Evolutionary conservation across 2,797 vertebrate species (phyloP).

Genomic region (Sebastes alutus): DNA sequence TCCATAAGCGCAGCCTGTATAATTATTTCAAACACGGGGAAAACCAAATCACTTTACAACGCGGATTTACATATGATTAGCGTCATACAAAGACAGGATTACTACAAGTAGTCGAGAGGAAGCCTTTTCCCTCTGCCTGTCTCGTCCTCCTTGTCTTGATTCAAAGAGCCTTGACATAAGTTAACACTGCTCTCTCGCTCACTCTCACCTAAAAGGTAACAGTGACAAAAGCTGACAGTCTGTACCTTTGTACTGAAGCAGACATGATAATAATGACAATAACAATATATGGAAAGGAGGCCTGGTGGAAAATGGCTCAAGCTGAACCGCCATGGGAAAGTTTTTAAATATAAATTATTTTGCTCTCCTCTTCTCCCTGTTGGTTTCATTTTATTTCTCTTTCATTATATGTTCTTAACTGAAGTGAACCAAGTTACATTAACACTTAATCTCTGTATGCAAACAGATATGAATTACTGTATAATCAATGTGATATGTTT

Average conservation of each 20-base stretch:
- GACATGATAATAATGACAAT: conserved; percentile 33
- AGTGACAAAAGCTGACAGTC: conserved; percentile 29
- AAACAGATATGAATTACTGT: background rate
- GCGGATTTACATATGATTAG: conserved; percentile 85
- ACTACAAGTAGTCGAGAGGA: conserved; percentile 70
- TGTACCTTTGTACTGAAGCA: conserved; percentile 5
- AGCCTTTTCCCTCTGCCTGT: conserved; percentile 60
- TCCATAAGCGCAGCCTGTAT: conserved; percentile 71
- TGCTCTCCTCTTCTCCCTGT: background rate
- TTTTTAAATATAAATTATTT: background rate
- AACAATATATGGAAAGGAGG: background rate
- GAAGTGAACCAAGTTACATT: background rate
- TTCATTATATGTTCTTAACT: background rate
- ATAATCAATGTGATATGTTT: background rate
- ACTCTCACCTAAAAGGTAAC: conserved; percentile 39
- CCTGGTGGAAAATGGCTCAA: background rate
- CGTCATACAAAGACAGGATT: conserved; percentile 80
- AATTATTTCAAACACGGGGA: conserved; percentile 83
- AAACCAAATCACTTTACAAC: conserved; percentile 83
- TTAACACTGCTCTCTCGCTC: conserved; percentile 56
- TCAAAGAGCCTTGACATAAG: conserved; percentile 73
- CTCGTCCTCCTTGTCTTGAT: conserved; percentile 66
- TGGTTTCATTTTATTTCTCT: background rate
- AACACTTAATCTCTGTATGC: background rate
- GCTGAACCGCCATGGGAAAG: background rate